Base-by-base conservation (phyloP, 1,140 invertebrate species). In the Brachionus rotundiformis region DNA sequence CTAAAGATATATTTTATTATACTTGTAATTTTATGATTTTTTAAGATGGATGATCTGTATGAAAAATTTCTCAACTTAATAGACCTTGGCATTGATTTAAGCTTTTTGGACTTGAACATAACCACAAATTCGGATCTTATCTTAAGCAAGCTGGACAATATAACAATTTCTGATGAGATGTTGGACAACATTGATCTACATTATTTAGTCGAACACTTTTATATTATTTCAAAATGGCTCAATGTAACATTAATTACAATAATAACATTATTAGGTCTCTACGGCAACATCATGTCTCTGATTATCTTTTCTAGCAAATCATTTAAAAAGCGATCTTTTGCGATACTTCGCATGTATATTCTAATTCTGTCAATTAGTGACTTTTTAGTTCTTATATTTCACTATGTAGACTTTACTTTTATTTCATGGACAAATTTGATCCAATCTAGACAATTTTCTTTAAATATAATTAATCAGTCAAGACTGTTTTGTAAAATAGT, bases 141-240 rank as follows among this genome's bases (percentile, higher is more conserved):
- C 27, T 6, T 31, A 1, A 6, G 1, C 5, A 68, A 16, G 10
- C 6, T 68, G 13, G 63, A 31, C 5, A 68, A 68, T n/a, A 31
- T 33, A 31, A 68, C 63, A 16, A 4, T 68, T 13, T 33, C 10
- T 7, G 25, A 68, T 68, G 63, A 68, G 2, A 29, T 33, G 31
- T 36, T 0, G 4, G 19, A 61, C 19, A 16, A 7, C 31, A 16
- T 73, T 7, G 27, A 41, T 31, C 33, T 73, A 10, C 23, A 23
- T 19, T 0, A 44, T 16, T 13, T 10, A 8, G 19, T 73, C 1
- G 36, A 73, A 73, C 19, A 8, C 19, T 73, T 73, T 25, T 73
- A 73, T 25, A 41, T 3, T 6, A 41, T 73, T 16, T 73, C 68
- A 73, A 73, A 73, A 73, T 73, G 68, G 68, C 16, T 73, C 3